Evolutionary conservation across 2,113 vertebrate genomes (phyloP), one percentile per base, ranked within the genome.

Genomic region (Amblyopsis rosae): DNA sequence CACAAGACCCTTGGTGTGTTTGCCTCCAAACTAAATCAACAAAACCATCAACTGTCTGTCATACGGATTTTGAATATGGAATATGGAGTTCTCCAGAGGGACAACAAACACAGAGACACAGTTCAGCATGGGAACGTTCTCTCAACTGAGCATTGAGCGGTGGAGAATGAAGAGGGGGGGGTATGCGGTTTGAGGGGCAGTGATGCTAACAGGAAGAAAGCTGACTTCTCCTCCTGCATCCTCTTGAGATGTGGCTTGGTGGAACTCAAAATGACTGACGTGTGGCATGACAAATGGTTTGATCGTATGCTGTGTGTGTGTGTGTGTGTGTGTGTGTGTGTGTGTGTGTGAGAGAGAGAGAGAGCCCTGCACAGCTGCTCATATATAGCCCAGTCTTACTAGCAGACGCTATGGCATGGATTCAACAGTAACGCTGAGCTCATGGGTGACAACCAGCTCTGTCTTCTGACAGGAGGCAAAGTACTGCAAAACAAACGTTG

Each of bases 351-450:
- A 64, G 54, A 68, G 64, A 17, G n/a, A 57, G 6, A 5, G n/a
- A 19, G 56, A 17, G 8, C 59, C 50, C 69, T 62, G 76, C 81
- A 82, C 82, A 89, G 87, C 86, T 88, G 83, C 85, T 68, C 70
- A 67, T 64, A 70, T 67, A 67, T 62, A 66, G 86, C 72, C 70
- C 15, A 59, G 65, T 71, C 19, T 70, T 70, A 78, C 3, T 81
- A 83, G 77, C 82, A 89, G 88, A 86, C 80, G 6, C 65, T 19
- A 50, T 88, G 90, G 90, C 87, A 83, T 3, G 12, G 70, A 67
- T 84, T 87, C 89, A 91, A 87, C 72, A 82, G 79, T 85, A 82
- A 86, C 76, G 76, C 87, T 88, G 89, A 89, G 57, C 81, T 88
- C 88, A 88, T 86, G 79, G 83, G 82, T 88, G 85, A 81, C 68